Base-by-base conservation (phyloP, 2,113 vertebrate genomes). In the Fukomys damarensis region DNA sequence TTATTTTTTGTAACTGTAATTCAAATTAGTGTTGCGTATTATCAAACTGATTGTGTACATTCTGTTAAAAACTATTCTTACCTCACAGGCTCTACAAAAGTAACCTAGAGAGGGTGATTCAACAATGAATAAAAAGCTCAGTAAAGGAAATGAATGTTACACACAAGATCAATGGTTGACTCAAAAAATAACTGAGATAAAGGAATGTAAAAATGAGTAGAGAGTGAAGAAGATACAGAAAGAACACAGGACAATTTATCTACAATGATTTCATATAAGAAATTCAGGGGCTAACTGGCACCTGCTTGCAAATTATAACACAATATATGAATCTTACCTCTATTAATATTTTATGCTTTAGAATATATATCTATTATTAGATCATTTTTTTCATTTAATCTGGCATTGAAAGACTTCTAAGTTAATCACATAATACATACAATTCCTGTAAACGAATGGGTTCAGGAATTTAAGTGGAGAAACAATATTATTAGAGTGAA, bases 331-430 rank as follows among this genome's bases (percentile, higher is more conserved):
- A 87, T 66, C 22, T 68, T 90, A 20, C 43, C 61, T 82, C 35
- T 46, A 52, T 68, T 56, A 85, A 85, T 8, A 13, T 81, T 8
- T 95, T 65, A 43, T 2, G n/a, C 65, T 96, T 94, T 93, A 91
- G 22, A 77, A 76, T 72, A 30, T 88, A 46, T 38, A 72, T 56
- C 43, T 7, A 43, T 66, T 86, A 86, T 54, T 16, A 72, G 35
- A 91, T 63, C 20, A 17, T 70, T 86, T 0, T 61, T 93, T 89
- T 35, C 20, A 30, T 85, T 72, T 32, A 80, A 54, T 56, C n/a
- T 26, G 61, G 35, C 3, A 95, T 74, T 38, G 61, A 93, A 89
- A 85, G 2, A 83, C 6, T 76, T 90, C 56, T 68, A 65, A 93
- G 61, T 35, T 76, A 61, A 87, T 19, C 72, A 52, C 6, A 35